Base-by-base conservation (phyloP, 2,113 vertebrate species). In the Paedocypris sp. region DNA sequence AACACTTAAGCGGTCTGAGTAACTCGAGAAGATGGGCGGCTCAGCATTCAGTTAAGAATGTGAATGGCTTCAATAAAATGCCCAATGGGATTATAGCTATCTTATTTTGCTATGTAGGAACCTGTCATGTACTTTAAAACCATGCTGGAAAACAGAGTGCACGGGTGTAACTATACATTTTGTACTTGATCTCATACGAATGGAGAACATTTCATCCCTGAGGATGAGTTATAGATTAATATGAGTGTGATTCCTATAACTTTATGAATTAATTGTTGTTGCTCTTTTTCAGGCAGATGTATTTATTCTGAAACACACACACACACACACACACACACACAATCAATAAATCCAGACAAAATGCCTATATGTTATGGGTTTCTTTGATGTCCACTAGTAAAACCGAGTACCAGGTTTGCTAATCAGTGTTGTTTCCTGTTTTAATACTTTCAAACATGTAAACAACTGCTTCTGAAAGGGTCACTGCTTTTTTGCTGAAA, bases 341-440 rank as follows among this genome's bases (percentile, higher is more conserved):
- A 69, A 43, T 32, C 29, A 6, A 3, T 33, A 10, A 18, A 3
- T 42, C 35, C 26, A 19, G 52, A 18, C 10, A 29, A 41, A 41
- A 51, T 15, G 1, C n/a, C n/a, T 7, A 10, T 3, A 29, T 1
- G 18, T 39, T 16, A 32, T 43, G 45, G 11, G 46, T 23, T 22
- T 53, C 33, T 23, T 52, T 12, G 33, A 52, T 5, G 28, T 69
- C 16, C 23, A 47, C 3, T 43, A 54, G 19, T 54, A 48, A 60
- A 59, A 28, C 48, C 20, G 33, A 64, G 54, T 59, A 28, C 19
- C 22, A 50, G 53, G 29, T 46, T 49, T 60, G 49, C 53, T 35
- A 64, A 58, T 20, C 16, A 33, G 8, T 49, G 36, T 49, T 69
- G 53, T 39, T 59, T 60, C 49, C 62, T 60, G 48, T 10, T 64